Conservation (phyloP, 2,113 vertebrate genomes). For the Typhlomys cinereus region DNA sequence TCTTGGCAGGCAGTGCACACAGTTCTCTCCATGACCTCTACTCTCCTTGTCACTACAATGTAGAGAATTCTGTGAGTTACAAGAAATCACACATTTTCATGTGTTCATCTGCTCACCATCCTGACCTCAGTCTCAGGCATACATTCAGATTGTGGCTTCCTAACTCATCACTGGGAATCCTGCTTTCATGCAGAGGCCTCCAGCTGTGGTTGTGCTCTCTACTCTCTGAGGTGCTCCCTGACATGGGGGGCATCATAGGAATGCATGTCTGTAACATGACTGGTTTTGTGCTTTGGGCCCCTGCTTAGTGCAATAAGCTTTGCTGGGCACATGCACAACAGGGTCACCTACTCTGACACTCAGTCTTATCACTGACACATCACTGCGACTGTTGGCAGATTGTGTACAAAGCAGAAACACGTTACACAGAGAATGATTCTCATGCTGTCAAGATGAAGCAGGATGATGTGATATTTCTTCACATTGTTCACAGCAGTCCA, state of each 20-base stretch:
- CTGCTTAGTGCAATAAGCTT: no score
- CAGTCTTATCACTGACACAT: background rate
- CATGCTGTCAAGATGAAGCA: background rate
- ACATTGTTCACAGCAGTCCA: background rate
- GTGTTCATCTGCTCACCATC: background rate
- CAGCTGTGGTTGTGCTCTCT: background rate
- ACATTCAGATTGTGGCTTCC: background rate
- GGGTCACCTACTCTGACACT: no score
- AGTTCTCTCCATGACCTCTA: accelerated
- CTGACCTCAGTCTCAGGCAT: background rate
- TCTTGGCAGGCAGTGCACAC: background rate
- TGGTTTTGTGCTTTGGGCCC: no score
- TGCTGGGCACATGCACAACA: background rate
- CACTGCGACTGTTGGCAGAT: background rate
- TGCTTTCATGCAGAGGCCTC: background rate
- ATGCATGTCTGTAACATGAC: no score
- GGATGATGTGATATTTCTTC: background rate
- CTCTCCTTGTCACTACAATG: background rate
- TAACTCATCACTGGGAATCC: background rate
- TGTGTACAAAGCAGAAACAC: background rate
- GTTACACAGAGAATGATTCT: background rate
- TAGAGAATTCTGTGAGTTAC: background rate
- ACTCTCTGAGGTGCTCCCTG: background rate
- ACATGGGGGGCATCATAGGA: no score
- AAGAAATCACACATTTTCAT: background rate